Base-by-base conservation (phyloP, 2,888 invertebrate genomes). In the Pyralis farinalis region DNA sequence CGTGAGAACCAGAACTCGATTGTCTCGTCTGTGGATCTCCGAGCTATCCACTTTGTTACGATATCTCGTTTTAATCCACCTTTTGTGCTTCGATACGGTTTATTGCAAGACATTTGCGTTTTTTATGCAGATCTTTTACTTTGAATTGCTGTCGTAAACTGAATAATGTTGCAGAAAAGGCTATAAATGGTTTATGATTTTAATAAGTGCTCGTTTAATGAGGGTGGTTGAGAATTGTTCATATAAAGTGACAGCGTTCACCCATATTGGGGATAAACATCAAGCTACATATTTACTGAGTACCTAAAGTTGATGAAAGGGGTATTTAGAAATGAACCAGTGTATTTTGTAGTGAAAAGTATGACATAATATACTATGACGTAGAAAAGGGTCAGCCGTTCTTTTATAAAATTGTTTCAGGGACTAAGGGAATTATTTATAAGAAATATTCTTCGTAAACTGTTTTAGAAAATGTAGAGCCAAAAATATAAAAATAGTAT, bases 1-100 rank as follows among this genome's bases (percentile, higher is more conserved):
- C 83, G 86, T 87, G 86, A 79, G 86, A 87, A 85, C 54, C 60
- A 63, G 60, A 77, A 75, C 77, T 58, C 58, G 77, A 73, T 72
- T 58, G 55, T 63, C 62, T 57, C 54, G 59, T 54, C 31, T 40
- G 34, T 32, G 41, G 47, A 46, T 50, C 49, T 45, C 55, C 2
- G 16, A 16, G 57, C 52, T 46, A 51, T 55, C 54, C 49, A 58
- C 50, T 63, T 52, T 50, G 55, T 63, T 53, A 58, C 46, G 51
- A 63, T 62, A 54, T 63, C 54, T 62, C 48, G 54, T 63, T 67
- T 63, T 60, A 65, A 66, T 63, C 55, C 55, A 47, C 44, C 51
- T 63, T 66, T 64, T 64, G 63, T 58, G 51, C 46, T 53, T 55
- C 53, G 53, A 57, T 58, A 66, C 57, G 60, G 54, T 61, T 69